Evolutionary conservation across 1,140 invertebrate genomes (phyloP).

Genomic region (Saccostrea cuccullata): DNA sequence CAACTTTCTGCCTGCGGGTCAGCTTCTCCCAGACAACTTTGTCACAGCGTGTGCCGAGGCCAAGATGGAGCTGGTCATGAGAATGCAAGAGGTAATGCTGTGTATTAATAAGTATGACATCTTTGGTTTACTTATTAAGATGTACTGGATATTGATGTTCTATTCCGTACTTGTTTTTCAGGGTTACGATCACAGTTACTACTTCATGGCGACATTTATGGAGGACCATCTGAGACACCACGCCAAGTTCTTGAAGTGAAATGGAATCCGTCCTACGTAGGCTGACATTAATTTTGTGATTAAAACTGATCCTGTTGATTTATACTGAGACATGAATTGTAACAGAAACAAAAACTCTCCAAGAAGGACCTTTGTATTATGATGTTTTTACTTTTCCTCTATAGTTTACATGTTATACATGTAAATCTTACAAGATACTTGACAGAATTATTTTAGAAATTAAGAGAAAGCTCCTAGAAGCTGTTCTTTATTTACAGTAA

Average conservation of each 20-base stretch:
- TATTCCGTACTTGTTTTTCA: constrained; percentile 45
- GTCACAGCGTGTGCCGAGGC: constrained; percentile 85
- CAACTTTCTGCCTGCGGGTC: constrained; percentile 87
- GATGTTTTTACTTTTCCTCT: not conserved
- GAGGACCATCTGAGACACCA: constrained; percentile 96
- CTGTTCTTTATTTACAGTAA: too few relatives aligned
- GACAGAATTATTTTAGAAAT: too few relatives aligned
- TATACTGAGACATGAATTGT: not conserved
- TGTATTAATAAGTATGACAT: too few relatives aligned
- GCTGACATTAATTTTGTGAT: not conserved
- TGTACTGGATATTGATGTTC: too few relatives aligned
- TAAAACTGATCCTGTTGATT: constrained; percentile 4
- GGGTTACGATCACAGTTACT: constrained; percentile 98
- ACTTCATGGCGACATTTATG: constrained; percentile 95
- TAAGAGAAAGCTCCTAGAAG: too few relatives aligned
- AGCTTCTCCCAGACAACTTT: constrained; percentile 93
- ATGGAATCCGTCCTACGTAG: not conserved
- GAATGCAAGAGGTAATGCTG: constrained; percentile 84
- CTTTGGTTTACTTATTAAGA: too few relatives aligned
- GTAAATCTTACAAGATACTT: too few relatives aligned
- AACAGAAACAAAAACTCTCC: not conserved
- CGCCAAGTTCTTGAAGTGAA: constrained; percentile 81
- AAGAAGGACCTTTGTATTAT: not conserved
- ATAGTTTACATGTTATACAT: too few relatives aligned
- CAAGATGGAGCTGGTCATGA: constrained; percentile 86